phyloP scores from a whole-genome alignment of 1,140 invertebrate species.

The Caerostris darwini region DNA sequence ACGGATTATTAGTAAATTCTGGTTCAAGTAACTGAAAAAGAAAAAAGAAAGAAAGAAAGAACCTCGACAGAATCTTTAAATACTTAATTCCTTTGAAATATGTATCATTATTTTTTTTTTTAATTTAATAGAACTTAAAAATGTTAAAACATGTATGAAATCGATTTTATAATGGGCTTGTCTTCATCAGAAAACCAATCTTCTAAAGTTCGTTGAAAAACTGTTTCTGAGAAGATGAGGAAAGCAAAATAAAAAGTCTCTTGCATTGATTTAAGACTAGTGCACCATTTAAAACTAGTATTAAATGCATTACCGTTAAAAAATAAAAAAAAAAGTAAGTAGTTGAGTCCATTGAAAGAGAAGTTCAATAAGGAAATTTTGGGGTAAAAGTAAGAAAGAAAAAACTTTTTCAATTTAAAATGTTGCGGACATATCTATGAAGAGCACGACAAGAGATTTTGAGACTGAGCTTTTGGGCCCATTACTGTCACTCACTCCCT shows the following conservation, averaged over 20 bases:
- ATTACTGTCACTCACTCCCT: conserved; percentile 19
- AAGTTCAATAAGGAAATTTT: neutral
- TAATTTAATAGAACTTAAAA: neutral
- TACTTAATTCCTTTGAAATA: too few species aligned
- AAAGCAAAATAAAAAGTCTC: neutral
- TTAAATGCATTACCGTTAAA: neutral
- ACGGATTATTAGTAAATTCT: too few species aligned
- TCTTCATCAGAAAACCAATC: conserved; percentile 21
- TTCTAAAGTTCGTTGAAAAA: neutral
- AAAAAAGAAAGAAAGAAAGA: too few species aligned
- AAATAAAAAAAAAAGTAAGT: neutral
- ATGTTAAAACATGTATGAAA: conserved; percentile 5
- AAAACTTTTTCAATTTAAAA: neutral
- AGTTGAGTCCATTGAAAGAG: neutral
- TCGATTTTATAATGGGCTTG: conserved; percentile 4
- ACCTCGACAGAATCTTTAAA: too few species aligned
- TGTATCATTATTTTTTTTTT: too few species aligned
- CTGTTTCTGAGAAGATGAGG: neutral
- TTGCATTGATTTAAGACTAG: neutral
- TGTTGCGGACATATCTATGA: neutral
- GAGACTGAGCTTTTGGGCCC: neutral
- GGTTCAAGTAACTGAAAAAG: too few species aligned
- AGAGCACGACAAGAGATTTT: neutral
- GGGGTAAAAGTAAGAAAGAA: neutral
- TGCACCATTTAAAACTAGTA: neutral